phyloP scores from a whole-genome alignment of 2,113 vertebrate species.

The Thunnus maccoyii region DNA sequence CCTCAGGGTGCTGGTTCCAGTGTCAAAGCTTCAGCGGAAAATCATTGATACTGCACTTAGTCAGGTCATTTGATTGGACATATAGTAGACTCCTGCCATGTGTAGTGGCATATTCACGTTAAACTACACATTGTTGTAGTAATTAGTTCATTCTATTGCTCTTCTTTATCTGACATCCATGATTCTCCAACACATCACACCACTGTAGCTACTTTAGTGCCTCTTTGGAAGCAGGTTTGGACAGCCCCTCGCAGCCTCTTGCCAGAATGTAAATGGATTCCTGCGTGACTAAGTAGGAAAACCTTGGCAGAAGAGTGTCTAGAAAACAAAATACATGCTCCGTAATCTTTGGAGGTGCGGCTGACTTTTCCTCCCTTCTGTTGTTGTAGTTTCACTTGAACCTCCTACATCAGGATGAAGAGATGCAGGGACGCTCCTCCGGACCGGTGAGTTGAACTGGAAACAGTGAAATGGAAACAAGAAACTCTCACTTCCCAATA shows the following conservation, averaged over 20 bases:
- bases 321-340: neutral
- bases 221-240: neutral
- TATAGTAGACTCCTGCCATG: neutral
- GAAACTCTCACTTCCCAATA: neutral
- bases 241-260: neutral
- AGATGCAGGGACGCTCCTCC: slow-evolving; percentile 42
- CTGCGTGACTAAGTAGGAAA: slow-evolving; percentile 21
- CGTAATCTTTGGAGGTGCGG: neutral
- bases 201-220: neutral
- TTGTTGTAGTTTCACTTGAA: slow-evolving; percentile 49
- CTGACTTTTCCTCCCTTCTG: slow-evolving; percentile 14
- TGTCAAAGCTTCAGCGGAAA: slow-evolving; percentile 2
- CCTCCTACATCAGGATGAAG: slow-evolving; percentile 61
- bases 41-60: neutral
- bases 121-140: neutral
- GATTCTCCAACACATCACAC: neutral
- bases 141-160: neutral
- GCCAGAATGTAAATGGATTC: slow-evolving; percentile 24
- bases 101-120: neutral
- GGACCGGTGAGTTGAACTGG: slow-evolving; percentile 68
- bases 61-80: neutral
- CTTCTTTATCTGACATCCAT: neutral
- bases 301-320: neutral
- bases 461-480: neutral
- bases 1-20: neutral